A percentile compares a stretch with the other conserved stretches of the same genome.
Evolutionary conservation across 53 echinoderm and acorn worm species (phyloP).

Genomic region (Zoroaster sp.): DNA sequence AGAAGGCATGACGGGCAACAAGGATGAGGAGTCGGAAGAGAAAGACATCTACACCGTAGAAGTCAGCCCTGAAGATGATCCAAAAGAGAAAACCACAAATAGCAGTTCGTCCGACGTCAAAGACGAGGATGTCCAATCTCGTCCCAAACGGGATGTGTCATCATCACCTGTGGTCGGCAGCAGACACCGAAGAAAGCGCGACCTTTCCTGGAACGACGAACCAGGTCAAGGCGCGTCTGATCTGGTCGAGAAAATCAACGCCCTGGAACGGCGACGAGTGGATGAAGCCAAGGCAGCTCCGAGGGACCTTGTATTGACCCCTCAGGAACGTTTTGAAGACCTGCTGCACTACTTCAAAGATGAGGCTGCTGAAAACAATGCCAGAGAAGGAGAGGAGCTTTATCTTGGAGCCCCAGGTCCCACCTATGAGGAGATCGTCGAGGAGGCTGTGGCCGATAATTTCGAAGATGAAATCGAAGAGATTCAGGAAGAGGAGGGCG

Average conservation of each 20-base stretch:
- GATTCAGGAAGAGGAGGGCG: neutral
- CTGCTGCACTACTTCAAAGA: slow-evolving; percentile 38
- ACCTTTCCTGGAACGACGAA: slow-evolving; percentile 40
- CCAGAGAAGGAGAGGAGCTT: neutral
- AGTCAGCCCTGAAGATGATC: neutral
- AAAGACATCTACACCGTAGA: slow-evolving; percentile 14
- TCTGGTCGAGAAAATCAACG: slow-evolving; percentile 17
- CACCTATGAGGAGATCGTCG: neutral
- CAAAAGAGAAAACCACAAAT: neutral
- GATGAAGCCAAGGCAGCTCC: neutral
- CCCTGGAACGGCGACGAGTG: neutral
- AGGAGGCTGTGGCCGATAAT: neutral
- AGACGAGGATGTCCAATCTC: neutral
- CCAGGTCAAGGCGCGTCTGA: slow-evolving; percentile 1
- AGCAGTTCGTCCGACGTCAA: neutral
- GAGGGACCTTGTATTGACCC: neutral
- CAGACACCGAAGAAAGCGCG: slow-evolving; percentile 40
- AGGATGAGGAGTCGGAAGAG: neutral
- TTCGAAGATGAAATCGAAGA: neutral
- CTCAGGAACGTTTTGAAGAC: slow-evolving; percentile 37
- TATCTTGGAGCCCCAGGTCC: neutral
- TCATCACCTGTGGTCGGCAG: neutral
- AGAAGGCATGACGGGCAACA: slow-evolving; percentile 41
- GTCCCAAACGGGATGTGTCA: neutral
- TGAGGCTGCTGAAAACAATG: neutral